Base-by-base conservation (phyloP, 2,113 vertebrate species). In the Romanogobio albipinnatus region DNA sequence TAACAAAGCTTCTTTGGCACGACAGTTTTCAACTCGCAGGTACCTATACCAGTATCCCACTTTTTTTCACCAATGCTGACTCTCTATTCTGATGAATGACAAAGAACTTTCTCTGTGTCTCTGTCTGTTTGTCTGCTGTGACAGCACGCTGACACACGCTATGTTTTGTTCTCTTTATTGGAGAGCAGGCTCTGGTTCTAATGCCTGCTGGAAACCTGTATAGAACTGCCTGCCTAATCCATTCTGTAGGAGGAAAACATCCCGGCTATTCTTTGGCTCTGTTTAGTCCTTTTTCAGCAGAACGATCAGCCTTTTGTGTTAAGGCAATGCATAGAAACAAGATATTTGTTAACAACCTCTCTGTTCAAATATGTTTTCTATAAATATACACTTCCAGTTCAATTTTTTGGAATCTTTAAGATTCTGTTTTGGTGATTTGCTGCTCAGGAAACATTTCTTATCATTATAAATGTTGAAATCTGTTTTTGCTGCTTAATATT, bases 221-320 rank as follows among this genome's bases (percentile, higher is more conserved):
- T 83, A 61, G 86, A 93, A 88, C 61, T 90, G 91, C 94, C 92
- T 91, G 92, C 90, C 89, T 91, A 91, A 84, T 94, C 91, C 90
- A 89, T 91, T 90, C 91, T 92, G 19, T 61, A 43, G 61, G 73
- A 75, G 92, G 92, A 91, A 93, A 93, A 92, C 89, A 79, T 2
- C 86, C 87, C 81, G 85, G 89, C 82, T 90, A 76, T 89, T 87
- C 89, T 86, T 80, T 85, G 49, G 29, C 56, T 49, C 45, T 62
- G 39, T 76, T 76, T 77, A 70, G 71, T 53, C 43, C 76, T 74
- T 80, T 80, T 45, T 76, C 88, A 87, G 15, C 71, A 76, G 53
- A 85, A 66, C 14, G 10, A 83, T 36, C 75, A 39, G 17, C 33
- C 61, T 39, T 79, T 85, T 74, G 84, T 81, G 77, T n/a, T 75